phyloP scores from a whole-genome alignment of 1,140 invertebrate species.

The Eriosoma lanigerum region DNA sequence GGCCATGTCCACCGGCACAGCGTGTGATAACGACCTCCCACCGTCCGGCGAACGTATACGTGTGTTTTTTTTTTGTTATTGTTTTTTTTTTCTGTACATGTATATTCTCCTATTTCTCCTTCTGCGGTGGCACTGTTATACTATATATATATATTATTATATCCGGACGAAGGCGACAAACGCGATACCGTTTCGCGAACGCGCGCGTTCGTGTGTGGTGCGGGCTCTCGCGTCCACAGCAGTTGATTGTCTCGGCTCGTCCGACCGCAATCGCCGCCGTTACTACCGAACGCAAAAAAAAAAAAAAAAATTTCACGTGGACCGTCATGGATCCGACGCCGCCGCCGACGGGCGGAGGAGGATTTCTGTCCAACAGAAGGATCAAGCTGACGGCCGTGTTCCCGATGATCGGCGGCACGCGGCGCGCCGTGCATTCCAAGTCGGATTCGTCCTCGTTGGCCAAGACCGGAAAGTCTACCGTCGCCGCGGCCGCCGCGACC shows the following conservation, averaged over 20 bases:
- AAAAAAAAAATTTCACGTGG: too few relatives aligned
- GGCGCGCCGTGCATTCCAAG: constrained; percentile 56
- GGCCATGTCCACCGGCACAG: constrained; percentile 47
- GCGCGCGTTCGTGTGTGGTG: background rate
- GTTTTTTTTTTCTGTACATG: background rate
- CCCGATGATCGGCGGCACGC: constrained; percentile 29
- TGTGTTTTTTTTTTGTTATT: background rate
- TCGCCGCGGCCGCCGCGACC: constrained; percentile 55
- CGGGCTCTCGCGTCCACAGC: background rate
- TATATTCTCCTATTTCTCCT: background rate
- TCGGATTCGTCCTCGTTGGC: constrained; percentile 65
- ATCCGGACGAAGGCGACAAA: background rate
- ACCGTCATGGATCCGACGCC: background rate
- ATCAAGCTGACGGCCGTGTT: constrained; percentile 43
- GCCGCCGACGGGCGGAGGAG: background rate
- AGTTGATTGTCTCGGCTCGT: too few relatives aligned
- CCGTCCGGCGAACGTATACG: background rate
- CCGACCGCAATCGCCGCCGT: too few relatives aligned
- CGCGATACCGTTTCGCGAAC: constrained; percentile 1
- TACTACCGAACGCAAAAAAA: too few relatives aligned
- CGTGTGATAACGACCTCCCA: constrained; percentile 48
- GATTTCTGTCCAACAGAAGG: constrained; percentile 23
- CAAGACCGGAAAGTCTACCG: constrained; percentile 58
- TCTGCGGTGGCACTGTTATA: background rate
- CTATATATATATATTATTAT: too few relatives aligned